Evolutionary conservation across 2,113 vertebrate genomes (phyloP).

Genomic region (Sphyrna mokarran): DNA sequence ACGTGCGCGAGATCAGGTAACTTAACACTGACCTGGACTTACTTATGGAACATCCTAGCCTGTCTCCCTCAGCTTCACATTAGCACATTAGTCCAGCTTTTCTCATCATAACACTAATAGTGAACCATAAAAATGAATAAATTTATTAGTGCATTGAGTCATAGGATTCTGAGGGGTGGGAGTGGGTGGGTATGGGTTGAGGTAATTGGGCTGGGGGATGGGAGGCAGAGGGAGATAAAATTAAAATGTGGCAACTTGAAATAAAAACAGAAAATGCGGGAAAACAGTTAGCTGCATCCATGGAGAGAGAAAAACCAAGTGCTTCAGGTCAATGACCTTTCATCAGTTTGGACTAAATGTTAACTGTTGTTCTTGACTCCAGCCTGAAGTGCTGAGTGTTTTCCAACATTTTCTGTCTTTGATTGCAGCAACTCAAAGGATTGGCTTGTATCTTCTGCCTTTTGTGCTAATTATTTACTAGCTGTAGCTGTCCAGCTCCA

Average conservation of each 20-base stretch:
- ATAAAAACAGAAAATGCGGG: not conserved
- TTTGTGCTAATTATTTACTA: not conserved
- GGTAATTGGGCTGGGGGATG: constrained; percentile 38
- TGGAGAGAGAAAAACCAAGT: not conserved
- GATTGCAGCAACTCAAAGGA: not conserved
- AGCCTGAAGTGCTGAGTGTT: not conserved
- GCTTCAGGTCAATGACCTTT: not conserved
- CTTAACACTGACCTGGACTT: not conserved
- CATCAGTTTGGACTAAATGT: not conserved
- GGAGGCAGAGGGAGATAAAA: constrained; percentile 41
- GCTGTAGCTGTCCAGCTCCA: not conserved
- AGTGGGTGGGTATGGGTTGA: not conserved
- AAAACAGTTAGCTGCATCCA: not conserved
- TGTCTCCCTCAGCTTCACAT: not conserved
- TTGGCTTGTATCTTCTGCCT: not conserved
- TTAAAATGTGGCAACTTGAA: not conserved
- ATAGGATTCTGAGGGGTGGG: fast-evolving
- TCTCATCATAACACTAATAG: not conserved
- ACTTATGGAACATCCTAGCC: not conserved
- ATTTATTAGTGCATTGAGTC: constrained; percentile 17
- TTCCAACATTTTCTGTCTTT: not conserved
- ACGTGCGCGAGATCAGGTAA: not conserved
- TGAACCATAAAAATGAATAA: not conserved
- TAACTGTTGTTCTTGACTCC: not conserved
- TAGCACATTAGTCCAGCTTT: constrained; percentile 43